Percentiles rank a stretch among this genome's conserved stretches.
These are phyloP conservation scores for Orchestes rusci DNA, from an alignment of 2,888 invertebrate genomes.

Conservation along the genomic window DNA sequence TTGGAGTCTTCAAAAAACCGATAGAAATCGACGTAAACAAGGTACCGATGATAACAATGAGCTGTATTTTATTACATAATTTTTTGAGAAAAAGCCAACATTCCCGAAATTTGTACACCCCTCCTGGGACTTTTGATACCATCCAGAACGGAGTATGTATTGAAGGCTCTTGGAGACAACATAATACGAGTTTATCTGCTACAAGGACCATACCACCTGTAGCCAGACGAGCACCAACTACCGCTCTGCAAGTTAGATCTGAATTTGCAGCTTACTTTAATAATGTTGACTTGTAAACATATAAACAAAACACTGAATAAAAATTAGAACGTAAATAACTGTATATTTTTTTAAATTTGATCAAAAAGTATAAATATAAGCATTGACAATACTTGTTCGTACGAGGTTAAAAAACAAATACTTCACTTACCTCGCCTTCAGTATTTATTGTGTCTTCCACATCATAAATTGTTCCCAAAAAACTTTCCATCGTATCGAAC, in stretches of 20 bases:
- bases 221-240: neutral
- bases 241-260: neutral
- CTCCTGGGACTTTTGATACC: constrained; percentile 13
- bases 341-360: neutral
- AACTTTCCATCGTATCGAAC: constrained; percentile 6
- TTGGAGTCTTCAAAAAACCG: constrained; percentile 20
- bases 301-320: neutral
- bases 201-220: neutral
- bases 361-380: neutral
- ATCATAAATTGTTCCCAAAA: constrained; percentile 6
- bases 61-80: constrained; percentile 16
- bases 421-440: constrained; percentile 4
- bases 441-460: constrained; percentile 7
- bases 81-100: constrained; percentile 13
- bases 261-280: neutral
- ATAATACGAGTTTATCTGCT: constrained; percentile 1
- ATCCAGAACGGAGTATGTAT: neutral
- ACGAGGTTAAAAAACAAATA: too few species aligned
- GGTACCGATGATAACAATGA: constrained; percentile 13
- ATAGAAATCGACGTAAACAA: constrained; percentile 21
- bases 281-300: neutral
- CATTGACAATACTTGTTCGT: neutral
- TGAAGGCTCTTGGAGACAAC: constrained; percentile 3
- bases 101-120: constrained; percentile 13
- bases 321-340: neutral